Evolutionary conservation across 1,140 invertebrate genomes (phyloP).

Genomic region (Achroia grisella): DNA sequence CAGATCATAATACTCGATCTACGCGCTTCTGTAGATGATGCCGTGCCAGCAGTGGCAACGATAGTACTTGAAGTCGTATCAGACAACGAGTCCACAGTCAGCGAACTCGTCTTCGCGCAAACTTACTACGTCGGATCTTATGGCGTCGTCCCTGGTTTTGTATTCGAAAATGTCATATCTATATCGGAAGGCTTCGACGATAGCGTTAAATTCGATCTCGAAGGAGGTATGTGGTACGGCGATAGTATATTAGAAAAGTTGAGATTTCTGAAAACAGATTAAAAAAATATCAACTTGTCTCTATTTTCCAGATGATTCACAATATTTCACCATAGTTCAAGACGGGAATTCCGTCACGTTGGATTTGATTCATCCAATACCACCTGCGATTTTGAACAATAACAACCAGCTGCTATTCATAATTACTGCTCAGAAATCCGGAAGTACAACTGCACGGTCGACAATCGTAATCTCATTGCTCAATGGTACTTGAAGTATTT

Average conservation of each 20-base stretch:
- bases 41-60: conserved; percentile 6
- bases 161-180: conserved; percentile 10
- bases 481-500: conserved; percentile 10
- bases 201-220: conserved; percentile 13
- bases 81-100: background rate
- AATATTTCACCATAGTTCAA: conserved; percentile 17
- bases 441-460: conserved; percentile 5
- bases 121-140: conserved; percentile 18
- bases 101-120: conserved; percentile 7
- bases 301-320: conserved; percentile 21
- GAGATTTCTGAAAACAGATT: too few relatives aligned
- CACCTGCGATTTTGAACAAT: conserved; percentile 17
- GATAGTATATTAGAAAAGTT: too few relatives aligned
- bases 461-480: conserved; percentile 18
- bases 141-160: conserved; percentile 9
- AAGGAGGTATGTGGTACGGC: too few relatives aligned
- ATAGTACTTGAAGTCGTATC: conserved; percentile 6
- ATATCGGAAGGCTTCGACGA: conserved; percentile 14
- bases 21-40: conserved; percentile 2
- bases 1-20: conserved; percentile 11
- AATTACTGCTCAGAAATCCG: conserved; percentile 11
- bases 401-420: conserved; percentile 21
- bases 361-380: conserved; percentile 7
- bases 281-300: too few relatives aligned
- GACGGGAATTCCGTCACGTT: conserved; percentile 11